Base-by-base conservation (phyloP, 2,888 invertebrate genomes). In the Sinohyriopsis cumingii region DNA sequence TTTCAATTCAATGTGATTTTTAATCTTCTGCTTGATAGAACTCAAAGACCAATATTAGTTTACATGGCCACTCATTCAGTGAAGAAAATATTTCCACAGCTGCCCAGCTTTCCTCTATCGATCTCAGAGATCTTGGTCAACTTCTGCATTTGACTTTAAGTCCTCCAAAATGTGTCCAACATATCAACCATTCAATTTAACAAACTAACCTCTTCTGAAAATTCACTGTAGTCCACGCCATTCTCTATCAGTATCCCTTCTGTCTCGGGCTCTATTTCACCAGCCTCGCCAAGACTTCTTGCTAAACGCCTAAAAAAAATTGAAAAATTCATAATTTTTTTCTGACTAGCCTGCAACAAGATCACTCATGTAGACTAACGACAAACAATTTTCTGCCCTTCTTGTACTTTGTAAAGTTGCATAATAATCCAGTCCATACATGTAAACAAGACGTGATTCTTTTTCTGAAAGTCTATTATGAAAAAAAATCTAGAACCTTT, bases 191-290 rank as follows among this genome's bases (percentile, higher is more conserved):
- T n/a, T 63, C 22, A 28, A 63, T 6, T 45, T 45, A 20, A 65
- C 9, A 20, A 0, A 60, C 67, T 68, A 65, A 94, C 91, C 72
- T 93, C 92, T 19, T 93, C 91, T 61, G 93, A 92, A 90, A 94
- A 96, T 6, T 95, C 95, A 56, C 92, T 92, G 55, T 93, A 90
- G 89, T 96, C 94, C 66, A 98, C 92, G 80, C 93, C 93, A 89
- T 95, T 94, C 88, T 95, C 95, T 55, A 94, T 91, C 67, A 98
- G 91, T 84, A 98, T 94, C 12, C 95, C 95, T 83, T 92, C 92
- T 0, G 95, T 94, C 91, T 98, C 96, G 1, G 93, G 92, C 71
- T 93, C 92, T 82, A 97, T 92, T 81, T 95, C 93, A 3, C 95
- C 95, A 55, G 92, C 92, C 74, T 93, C 91, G 0, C 98, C 98